Evolutionary conservation across 2,113 vertebrate species (phyloP).

Genomic region (Gambusia affinis): DNA sequence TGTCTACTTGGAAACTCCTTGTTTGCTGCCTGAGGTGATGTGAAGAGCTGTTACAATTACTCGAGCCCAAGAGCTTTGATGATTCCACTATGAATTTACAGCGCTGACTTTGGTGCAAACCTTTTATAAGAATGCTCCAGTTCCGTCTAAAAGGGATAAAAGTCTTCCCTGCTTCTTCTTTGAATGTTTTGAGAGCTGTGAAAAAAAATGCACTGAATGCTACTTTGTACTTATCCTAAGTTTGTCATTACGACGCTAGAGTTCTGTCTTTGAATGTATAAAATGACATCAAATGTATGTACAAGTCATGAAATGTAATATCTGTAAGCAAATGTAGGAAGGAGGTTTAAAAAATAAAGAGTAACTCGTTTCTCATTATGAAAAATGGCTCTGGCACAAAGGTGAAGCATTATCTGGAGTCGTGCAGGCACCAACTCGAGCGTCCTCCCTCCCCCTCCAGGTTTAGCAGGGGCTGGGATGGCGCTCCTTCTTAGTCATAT

Average conservation of each 20-base stretch:
- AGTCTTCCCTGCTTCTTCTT: constrained; percentile 11
- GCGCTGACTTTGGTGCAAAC: too few species aligned
- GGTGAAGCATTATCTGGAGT: not conserved
- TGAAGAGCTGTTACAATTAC: constrained; percentile 20
- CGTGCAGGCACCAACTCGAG: constrained; percentile 20
- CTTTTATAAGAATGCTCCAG: constrained; percentile 7
- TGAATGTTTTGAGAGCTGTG: constrained; percentile 1
- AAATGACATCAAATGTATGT: constrained; percentile 60
- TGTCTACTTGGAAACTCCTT: constrained; percentile 47
- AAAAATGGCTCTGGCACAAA: not conserved
- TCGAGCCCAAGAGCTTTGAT: constrained; percentile 17
- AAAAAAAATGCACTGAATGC: constrained; percentile 15
- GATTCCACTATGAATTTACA: constrained; percentile 9
- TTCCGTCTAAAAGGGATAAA: constrained; percentile 24
- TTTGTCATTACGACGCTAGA: constrained; percentile 51
- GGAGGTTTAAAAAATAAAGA: constrained; percentile 32
- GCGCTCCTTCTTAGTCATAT: constrained; percentile 57
- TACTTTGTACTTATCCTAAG: constrained; percentile 32
- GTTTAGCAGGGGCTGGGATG: constrained; percentile 36
- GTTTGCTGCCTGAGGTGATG: constrained; percentile 38
- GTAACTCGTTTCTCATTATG: constrained; percentile 1
- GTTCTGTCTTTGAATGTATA: constrained; percentile 50
- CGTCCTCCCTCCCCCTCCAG: constrained; percentile 5
- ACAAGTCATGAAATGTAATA: constrained; percentile 62
- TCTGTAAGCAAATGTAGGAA: constrained; percentile 76